Conservation (phyloP, 2,888 invertebrate genomes). For the Dinocampus coccinellae region DNA sequence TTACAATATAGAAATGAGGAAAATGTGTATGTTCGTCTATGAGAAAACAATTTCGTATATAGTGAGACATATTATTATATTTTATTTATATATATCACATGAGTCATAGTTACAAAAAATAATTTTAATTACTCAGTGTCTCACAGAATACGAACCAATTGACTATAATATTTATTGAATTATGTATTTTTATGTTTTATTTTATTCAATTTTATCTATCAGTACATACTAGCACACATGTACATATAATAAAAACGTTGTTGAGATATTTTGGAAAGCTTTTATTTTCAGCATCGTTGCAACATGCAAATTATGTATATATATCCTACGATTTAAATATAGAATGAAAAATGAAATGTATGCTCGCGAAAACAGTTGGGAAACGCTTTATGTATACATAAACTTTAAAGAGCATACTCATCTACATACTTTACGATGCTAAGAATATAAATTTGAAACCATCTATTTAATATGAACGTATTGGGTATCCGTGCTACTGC, state of each 20-base stretch:
- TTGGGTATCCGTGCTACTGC: conserved; percentile 24
- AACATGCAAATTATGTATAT: conserved; percentile 1
- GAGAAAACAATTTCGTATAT: background rate
- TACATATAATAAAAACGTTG: background rate
- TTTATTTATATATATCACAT: conserved; percentile 8
- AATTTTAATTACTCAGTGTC: conserved; percentile 29
- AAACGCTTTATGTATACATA: conserved; percentile 6
- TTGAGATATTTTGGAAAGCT: background rate
- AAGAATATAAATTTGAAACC: conserved; percentile 41
- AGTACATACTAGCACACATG: background rate
- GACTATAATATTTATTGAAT: background rate
- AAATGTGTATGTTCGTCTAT: background rate
- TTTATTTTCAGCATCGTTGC: conserved; percentile 12
- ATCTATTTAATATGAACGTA: conserved; percentile 31
- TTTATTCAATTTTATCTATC: background rate
- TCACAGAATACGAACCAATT: conserved; percentile 17
- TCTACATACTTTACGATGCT: conserved; percentile 4
- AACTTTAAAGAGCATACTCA: background rate
- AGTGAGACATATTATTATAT: background rate
- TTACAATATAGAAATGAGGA: conserved; percentile 48
- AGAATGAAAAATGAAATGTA: conserved; percentile 18
- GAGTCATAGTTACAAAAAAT: background rate
- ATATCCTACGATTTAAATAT: conserved; percentile 13
- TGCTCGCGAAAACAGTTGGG: background rate
- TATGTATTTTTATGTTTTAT: background rate